Percentiles rank a stretch among this genome's conserved stretches.
Conservation (phyloP, 2,113 vertebrate species). For the Osmerus eperlanus region DNA sequence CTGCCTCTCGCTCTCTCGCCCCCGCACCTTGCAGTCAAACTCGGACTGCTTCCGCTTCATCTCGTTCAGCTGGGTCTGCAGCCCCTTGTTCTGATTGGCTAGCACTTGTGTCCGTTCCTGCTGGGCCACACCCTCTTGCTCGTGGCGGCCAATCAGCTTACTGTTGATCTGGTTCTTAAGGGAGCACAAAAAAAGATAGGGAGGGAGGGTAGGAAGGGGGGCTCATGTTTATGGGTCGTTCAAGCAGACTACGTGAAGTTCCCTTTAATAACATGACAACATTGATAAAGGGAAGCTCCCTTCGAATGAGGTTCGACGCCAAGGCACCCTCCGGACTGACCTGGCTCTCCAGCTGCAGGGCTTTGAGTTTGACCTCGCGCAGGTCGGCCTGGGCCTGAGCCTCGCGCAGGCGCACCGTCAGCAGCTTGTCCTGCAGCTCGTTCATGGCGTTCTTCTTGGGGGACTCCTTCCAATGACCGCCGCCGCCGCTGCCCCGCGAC, state of each 20-base stretch:
- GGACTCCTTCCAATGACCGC: constrained; percentile 88
- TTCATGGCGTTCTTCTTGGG: constrained; percentile 85
- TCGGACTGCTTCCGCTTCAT: constrained; percentile 88
- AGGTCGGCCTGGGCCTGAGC: constrained; percentile 86
- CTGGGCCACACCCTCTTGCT: constrained; percentile 79
- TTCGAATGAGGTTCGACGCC: too few species aligned
- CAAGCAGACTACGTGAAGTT: too few species aligned
- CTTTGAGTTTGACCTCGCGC: constrained; percentile 82
- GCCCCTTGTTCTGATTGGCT: constrained; percentile 83
- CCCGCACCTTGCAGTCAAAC: constrained; percentile 75
- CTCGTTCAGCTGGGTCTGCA: constrained; percentile 85
- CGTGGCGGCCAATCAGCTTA: constrained; percentile 79
- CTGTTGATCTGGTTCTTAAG: constrained; percentile 84
- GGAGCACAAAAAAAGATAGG: neutral
- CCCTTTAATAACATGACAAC: too few species aligned
- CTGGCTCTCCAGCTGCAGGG: constrained; percentile 87
- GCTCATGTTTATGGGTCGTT: neutral
- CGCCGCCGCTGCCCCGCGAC: constrained; percentile 69
- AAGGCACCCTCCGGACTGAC: constrained; percentile 52
- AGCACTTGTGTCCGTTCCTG: constrained; percentile 84
- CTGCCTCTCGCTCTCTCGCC: neutral
- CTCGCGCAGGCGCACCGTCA: constrained; percentile 84
- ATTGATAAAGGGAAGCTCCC: too few species aligned
- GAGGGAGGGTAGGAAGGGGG: neutral
- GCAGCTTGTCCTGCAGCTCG: constrained; percentile 88